Conservation (phyloP, 35 echinoderm and acorn worm species). For the Diadema setosum region DNA sequence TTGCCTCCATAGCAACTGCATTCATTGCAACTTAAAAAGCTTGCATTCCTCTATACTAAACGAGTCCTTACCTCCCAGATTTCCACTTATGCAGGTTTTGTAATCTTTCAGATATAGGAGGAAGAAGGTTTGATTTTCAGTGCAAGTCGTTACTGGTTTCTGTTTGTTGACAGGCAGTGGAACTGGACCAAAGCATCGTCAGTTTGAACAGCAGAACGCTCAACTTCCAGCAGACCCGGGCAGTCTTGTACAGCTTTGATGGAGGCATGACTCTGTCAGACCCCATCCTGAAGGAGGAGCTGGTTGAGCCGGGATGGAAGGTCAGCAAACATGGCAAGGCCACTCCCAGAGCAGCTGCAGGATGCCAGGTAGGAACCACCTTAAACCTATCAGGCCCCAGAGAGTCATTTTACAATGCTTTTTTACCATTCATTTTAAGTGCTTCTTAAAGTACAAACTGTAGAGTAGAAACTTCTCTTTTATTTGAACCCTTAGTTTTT, state of each 20-base stretch:
- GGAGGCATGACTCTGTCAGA: constrained; percentile 45
- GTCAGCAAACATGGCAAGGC: neutral
- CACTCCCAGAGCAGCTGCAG: constrained; percentile 38
- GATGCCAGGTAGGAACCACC: constrained; percentile 78
- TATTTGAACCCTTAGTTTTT: too few relatives aligned
- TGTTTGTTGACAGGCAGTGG: constrained; percentile 52
- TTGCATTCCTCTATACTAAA: too few relatives aligned
- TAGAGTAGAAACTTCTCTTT: too few relatives aligned
- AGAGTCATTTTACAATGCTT: too few relatives aligned
- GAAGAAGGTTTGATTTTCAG: too few relatives aligned
- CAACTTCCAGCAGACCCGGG: constrained; percentile 51
- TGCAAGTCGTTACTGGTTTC: too few relatives aligned
- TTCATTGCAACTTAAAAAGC: too few relatives aligned
- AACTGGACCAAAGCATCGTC: constrained; percentile 58
- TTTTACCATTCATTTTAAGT: too few relatives aligned
- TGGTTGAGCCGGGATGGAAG: constrained; percentile 85
- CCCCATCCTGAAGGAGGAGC: constrained; percentile 11
- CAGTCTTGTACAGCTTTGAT: constrained; percentile 55
- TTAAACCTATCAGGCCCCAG: too few relatives aligned
- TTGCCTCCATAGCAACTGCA: too few relatives aligned
- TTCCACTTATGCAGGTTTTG: neutral
- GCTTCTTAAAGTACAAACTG: too few relatives aligned
- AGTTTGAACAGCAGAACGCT: constrained; percentile 75
- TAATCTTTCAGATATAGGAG: neutral
- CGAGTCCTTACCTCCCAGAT: neutral